A percentile compares a stretch with the other conserved stretches of the same genome.
phyloP scores from a whole-genome alignment of 35 echinoderm and acorn worm genomes.

The Acanthaster planci region DNA sequence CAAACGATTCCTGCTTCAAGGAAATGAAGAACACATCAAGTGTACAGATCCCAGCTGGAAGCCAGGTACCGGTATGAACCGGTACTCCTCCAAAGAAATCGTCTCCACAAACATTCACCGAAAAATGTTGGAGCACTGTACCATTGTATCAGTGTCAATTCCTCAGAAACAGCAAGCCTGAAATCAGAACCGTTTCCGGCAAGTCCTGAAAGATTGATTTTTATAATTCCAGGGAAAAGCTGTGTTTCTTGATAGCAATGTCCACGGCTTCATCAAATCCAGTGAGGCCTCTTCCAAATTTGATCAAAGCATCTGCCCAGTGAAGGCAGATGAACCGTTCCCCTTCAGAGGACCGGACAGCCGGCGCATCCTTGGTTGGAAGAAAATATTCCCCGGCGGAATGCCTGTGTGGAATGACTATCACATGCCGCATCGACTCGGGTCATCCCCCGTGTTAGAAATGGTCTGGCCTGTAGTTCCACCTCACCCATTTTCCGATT shows the following conservation, averaged over 20 bases:
- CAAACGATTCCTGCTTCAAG: neutral
- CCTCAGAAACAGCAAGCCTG: neutral
- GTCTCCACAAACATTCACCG: neutral
- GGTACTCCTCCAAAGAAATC: neutral
- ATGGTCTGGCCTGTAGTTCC: neutral
- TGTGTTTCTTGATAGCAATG: neutral
- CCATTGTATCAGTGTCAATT: neutral
- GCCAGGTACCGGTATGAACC: neutral
- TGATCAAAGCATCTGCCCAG: slow-evolving; percentile 9
- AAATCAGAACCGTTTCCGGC: neutral
- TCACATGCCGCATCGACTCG: neutral
- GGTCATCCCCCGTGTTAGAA: neutral
- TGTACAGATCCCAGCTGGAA: neutral
- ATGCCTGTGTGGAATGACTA: neutral
- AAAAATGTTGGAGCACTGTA: neutral
- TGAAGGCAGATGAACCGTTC: neutral
- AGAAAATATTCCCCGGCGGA: neutral
- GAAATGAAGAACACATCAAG: neutral
- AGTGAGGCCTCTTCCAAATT: slow-evolving; percentile 6
- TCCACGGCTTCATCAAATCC: neutral
- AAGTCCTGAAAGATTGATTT: neutral
- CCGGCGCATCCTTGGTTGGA: neutral
- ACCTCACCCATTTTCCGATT: neutral
- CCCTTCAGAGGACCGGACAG: neutral
- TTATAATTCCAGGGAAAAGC: neutral